Evolutionary conservation across 1,140 invertebrate species (phyloP), one percentile per base, ranked within the genome.

Genomic region (Philotrypesis tridentata): DNA sequence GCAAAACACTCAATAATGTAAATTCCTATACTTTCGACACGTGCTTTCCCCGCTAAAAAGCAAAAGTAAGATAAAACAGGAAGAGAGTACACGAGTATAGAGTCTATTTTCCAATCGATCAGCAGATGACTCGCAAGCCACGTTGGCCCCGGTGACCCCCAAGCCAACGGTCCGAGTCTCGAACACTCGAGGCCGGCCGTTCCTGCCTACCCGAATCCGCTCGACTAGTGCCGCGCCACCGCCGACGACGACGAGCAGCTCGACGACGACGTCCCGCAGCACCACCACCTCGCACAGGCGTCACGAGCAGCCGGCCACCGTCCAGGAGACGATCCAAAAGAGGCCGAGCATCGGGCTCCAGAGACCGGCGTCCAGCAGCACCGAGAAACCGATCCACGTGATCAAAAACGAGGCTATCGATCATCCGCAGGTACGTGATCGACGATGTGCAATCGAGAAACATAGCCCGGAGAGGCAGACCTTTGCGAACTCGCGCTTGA

Each of bases 261-360:
- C 63, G 40, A 68, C 80, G 70, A 73, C 74, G 29, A 33, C 12
- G 37, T 75, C 67, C 1, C 31, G 6, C 2, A 70, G 76, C 5
- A 23, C 11, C 29, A 43, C 23, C 27, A 60, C 12, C 11, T 3
- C 31, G 0, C 48, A 82, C n/a, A 77, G 27, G 3, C 25, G 68
- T 5, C 70, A 43, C 1, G 91, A 91, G 71, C 85, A 87, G 0
- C 89, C 89, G 7, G 91, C 91, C 4, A 89, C 87, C 0, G 90
- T 92, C 0, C 84, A 86, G 7, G 90, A 92, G 78, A 91, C 91
- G 0, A 67, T 87, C 0, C 83, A 85, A 0, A 90, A 85, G 68
- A 90, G 88, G 74, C 89, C 91, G 2, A 88, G 85, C 12, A 83
- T 91, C 8, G 88, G 88, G 9, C 72, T 92, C 1, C 87, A 89